Evolutionary conservation across 1,140 invertebrate genomes (phyloP).

Genomic region (Drosophila pruinosa): DNA sequence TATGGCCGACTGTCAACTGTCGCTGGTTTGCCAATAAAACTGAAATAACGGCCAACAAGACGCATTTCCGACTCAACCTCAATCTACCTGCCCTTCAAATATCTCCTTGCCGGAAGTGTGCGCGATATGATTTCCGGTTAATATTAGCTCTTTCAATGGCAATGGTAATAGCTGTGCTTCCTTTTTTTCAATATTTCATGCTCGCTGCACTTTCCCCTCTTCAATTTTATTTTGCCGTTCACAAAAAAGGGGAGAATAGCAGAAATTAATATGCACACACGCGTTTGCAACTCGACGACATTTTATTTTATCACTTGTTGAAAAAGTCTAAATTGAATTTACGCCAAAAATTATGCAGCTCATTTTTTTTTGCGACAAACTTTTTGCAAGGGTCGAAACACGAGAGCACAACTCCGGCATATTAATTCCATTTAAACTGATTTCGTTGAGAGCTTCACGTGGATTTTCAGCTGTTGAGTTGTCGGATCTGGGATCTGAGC

Average conservation of each 20-base stretch:
- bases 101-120: conserved; percentile 15
- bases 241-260: not conserved
- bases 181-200: conserved; percentile 52
- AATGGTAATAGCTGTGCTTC: not conserved
- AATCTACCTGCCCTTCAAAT: not conserved
- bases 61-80: conserved; percentile 47
- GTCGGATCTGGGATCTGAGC: not conserved
- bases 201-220: conserved; percentile 48
- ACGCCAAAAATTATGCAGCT: conserved; percentile 68
- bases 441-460: conserved; percentile 38
- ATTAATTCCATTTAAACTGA: conserved; percentile 69
- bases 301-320: conserved; percentile 43
- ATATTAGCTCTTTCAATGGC: conserved; percentile 53
- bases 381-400: conserved; percentile 1
- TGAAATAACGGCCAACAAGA: conserved; percentile 37
- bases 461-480: not conserved
- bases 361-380: conserved; percentile 6
- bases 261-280: conserved; percentile 48
- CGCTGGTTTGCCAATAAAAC: conserved; percentile 41
- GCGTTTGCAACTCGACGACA: conserved; percentile 14
- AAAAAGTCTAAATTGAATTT: conserved; percentile 70
- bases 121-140: conserved; percentile 49
- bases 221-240: conserved; percentile 5
- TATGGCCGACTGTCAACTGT: conserved; percentile 1
- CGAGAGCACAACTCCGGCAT: conserved; percentile 45